phyloP scores from a whole-genome alignment of 2,113 vertebrate genomes.

The Balaenoptera acutorostrata region DNA sequence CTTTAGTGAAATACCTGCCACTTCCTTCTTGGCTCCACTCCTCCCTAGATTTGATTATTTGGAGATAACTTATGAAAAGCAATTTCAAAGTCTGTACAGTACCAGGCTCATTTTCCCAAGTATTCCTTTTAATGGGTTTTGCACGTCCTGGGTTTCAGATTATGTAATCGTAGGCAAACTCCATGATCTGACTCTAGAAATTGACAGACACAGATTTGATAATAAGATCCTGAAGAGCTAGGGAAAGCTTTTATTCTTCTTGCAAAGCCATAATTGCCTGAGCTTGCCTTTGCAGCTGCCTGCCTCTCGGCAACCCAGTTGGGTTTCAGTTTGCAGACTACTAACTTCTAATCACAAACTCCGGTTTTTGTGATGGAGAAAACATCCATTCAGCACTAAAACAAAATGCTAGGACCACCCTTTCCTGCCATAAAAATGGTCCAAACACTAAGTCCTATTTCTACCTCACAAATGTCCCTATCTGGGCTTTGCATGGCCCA shows the following conservation, averaged over 20 bases:
- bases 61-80: conserved; percentile 68
- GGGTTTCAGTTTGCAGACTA: conserved; percentile 54
- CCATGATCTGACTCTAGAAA: conserved; percentile 64
- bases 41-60: conserved; percentile 68
- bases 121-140: conserved; percentile 70
- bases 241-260: conserved; percentile 72
- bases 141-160: conserved; percentile 63
- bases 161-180: conserved; percentile 68
- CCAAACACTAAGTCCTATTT: not conserved
- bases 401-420: not conserved
- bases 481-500: not conserved
- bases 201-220: conserved; percentile 71
- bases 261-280: conserved; percentile 55
- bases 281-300: conserved; percentile 66
- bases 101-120: conserved; percentile 71
- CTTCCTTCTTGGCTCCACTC: conserved; percentile 39
- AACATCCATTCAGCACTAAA: conserved; percentile 23
- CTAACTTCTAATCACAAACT: conserved; percentile 61
- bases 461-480: not conserved
- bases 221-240: conserved; percentile 56
- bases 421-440: conserved; percentile 11
- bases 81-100: conserved; percentile 66
- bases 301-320: conserved; percentile 61
- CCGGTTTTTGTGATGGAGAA: conserved; percentile 37
- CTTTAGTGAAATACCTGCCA: conserved; percentile 61